Evolutionary conservation across 2,888 invertebrate genomes (phyloP).

Genomic region (Parnassius smintheus): DNA sequence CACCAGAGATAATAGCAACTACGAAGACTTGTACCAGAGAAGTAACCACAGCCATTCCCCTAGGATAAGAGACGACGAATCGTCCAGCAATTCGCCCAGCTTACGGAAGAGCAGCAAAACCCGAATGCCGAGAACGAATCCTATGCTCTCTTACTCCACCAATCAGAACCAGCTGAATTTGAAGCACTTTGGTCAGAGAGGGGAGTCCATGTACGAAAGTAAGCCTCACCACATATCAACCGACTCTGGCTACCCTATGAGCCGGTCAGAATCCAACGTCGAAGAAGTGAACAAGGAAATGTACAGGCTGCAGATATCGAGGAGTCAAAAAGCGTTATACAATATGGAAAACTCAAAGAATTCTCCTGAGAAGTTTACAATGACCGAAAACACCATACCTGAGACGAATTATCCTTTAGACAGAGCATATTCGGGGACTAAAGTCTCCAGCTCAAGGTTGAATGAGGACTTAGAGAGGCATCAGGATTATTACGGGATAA

Average conservation of each 20-base stretch:
- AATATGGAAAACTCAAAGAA: constrained; percentile 72
- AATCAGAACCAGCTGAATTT: constrained; percentile 71
- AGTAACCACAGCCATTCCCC: constrained; percentile 65
- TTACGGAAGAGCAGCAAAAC: constrained; percentile 77
- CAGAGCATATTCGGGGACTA: constrained; percentile 70
- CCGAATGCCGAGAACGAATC: constrained; percentile 82
- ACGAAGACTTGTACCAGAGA: constrained; percentile 70
- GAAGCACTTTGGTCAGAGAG: constrained; percentile 75
- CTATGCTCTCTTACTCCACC: constrained; percentile 78
- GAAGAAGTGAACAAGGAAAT: constrained; percentile 79
- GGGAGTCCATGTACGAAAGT: constrained; percentile 70
- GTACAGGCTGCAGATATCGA: constrained; percentile 75
- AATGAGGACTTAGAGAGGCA: constrained; percentile 74
- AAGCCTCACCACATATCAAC: constrained; percentile 74
- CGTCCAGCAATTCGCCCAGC: constrained; percentile 73
- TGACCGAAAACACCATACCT: constrained; percentile 61
- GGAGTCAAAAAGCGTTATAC: constrained; percentile 74
- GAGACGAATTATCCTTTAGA: constrained; percentile 75
- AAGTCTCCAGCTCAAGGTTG: constrained; percentile 68
- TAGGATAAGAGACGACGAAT: constrained; percentile 67
- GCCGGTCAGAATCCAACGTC: constrained; percentile 75
- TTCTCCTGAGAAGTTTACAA: constrained; percentile 61
- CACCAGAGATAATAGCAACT: constrained; percentile 74
- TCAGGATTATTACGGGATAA: constrained; percentile 60
- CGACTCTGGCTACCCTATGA: constrained; percentile 72